Evolutionary conservation across 2,888 invertebrate species (phyloP), one percentile per base, ranked within the genome.

Genomic region (Copidosoma aretas): DNA sequence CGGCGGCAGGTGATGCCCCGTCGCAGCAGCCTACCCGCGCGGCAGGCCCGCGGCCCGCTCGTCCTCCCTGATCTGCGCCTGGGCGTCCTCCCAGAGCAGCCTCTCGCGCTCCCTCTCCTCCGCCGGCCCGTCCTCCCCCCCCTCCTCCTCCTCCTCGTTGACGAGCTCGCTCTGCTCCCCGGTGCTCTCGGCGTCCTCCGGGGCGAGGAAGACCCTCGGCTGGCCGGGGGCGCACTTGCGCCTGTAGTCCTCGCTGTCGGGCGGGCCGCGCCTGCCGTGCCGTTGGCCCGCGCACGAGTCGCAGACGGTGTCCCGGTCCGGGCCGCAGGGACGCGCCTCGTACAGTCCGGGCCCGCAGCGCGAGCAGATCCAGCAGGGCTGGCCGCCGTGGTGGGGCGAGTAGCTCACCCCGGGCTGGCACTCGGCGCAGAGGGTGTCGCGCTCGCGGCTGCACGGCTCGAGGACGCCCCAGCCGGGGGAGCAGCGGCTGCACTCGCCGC

Each of bases 301-400:
- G 74, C 85, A 85, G 19, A 84, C 77, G 12, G 85, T 85, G 76
- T 85, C 85, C 22, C 78, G 73, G 14, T 73, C 77, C 0, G 79
- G 60, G n/a, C 77, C 79, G 73, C 85, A 85, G 1, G 83, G 78
- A 70, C 83, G 83, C 0, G 84, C 85, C 71, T 84, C 84, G 79
- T 82, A 85, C n/a, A 85, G 75, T 10, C 84, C 84, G 0, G 80
- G 81, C 0, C 85, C 84, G 70, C 85, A 85, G 49, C 83, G 77
- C 22, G 84, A 84, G 73, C 85, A 85, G 43, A 84, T 80, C 84
- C 83, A 83, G 67, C 85, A 85, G 15, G 84, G 82, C 62, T 82
- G 83, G 25, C 76, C 79, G 61, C 81, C 83, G 77, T 84, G 84
- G 71, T 84, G 84, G 1, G 84, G 84, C 68, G 84, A 83, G 77